Evolutionary conservation across 2,797 vertebrate genomes (phyloP).

Genomic region (Masticophis lateralis): DNA sequence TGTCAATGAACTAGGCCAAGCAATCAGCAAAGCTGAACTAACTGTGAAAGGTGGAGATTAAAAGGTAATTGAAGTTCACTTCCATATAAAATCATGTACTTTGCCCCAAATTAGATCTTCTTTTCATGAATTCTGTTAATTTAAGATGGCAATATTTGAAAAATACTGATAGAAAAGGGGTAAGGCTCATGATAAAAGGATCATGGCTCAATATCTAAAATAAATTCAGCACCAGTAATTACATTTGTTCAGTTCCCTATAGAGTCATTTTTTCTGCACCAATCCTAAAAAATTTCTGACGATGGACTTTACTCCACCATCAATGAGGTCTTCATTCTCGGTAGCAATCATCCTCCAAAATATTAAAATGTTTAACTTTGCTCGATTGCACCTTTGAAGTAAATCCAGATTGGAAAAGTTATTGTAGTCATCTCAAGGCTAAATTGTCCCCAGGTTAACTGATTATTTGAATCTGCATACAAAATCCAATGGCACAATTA

Average conservation of each 20-base stretch:
- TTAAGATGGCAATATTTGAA: neutral
- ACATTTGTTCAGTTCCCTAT: neutral
- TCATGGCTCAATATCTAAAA: neutral
- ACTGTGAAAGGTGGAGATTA: slow-evolving; percentile 75
- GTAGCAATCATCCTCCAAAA: neutral
- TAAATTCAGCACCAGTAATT: neutral
- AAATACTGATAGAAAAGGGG: neutral
- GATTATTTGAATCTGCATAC: neutral
- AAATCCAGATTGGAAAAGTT: neutral
- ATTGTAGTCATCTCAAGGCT: neutral
- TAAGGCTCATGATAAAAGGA: neutral
- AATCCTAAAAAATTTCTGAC: neutral
- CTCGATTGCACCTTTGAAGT: neutral
- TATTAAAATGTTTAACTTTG: neutral
- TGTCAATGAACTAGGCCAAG: slow-evolving; percentile 76
- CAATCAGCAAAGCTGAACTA: slow-evolving; percentile 76
- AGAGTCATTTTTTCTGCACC: neutral
- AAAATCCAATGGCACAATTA: neutral
- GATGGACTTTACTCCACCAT: neutral
- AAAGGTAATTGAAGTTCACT: neutral
- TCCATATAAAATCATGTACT: neutral
- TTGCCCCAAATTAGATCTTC: neutral
- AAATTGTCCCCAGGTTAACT: neutral
- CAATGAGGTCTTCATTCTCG: neutral
- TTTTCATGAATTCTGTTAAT: neutral